Conservation (phyloP, 2,113 vertebrate species). For the Alouatta palliata region DNA sequence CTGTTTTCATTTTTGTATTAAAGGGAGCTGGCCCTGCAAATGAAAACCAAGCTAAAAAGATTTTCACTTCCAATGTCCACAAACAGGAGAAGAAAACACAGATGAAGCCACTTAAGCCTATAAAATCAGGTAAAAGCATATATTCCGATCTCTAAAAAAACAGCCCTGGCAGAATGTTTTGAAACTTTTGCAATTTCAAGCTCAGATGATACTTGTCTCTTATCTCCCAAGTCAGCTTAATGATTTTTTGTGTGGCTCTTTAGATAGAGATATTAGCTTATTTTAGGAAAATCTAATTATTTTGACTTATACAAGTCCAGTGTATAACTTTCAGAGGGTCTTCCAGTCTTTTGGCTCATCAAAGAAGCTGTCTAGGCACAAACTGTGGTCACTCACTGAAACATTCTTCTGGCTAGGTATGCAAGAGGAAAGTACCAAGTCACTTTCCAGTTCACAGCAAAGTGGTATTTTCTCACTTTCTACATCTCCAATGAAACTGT, state of each 20-base stretch:
- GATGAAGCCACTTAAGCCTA: constrained; percentile 59
- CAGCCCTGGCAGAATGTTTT: background rate
- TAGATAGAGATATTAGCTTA: background rate
- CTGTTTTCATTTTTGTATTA: constrained; percentile 65
- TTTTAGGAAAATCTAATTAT: constrained; percentile 37
- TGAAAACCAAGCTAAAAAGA: constrained; percentile 78
- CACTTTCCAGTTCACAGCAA: constrained; percentile 30
- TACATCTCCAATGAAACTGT: background rate
- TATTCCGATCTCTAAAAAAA: background rate
- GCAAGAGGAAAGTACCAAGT: background rate
- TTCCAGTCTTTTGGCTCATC: background rate
- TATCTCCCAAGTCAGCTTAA: background rate
- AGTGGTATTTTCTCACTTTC: background rate
- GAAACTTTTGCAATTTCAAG: background rate
- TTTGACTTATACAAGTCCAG: background rate
- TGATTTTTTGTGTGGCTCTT: constrained; percentile 15
- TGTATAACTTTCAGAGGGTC: background rate
- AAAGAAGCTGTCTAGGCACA: background rate
- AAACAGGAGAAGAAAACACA: constrained; percentile 75
- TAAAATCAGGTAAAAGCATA: constrained; percentile 83
- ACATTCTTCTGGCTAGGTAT: background rate
- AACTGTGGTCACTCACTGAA: background rate
- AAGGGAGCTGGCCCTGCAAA: constrained; percentile 62
- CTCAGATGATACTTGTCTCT: background rate
- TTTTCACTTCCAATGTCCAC: constrained; percentile 46